phyloP scores from a whole-genome alignment of 2,113 vertebrate species.

The Probosciger aterrimus region DNA sequence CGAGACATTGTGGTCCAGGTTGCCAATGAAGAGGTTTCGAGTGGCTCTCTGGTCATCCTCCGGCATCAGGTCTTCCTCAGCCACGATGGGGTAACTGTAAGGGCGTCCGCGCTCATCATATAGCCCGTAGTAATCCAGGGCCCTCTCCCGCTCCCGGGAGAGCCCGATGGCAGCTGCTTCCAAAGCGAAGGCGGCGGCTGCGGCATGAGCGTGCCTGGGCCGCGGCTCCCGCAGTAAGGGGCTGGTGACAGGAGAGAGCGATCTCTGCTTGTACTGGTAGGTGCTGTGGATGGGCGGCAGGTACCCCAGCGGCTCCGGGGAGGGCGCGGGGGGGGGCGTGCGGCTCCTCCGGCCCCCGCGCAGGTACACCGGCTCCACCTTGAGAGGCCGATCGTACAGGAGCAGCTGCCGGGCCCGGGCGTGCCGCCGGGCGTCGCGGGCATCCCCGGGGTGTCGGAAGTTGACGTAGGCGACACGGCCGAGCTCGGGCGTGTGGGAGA shows the following conservation, averaged over 20 bases:
- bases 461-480: conserved; percentile 95
- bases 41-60: conserved; percentile 97
- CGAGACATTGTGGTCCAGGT: conserved; percentile 90
- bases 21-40: conserved; percentile 95
- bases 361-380: conserved; percentile 92
- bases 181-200: conserved; percentile 74
- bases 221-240: conserved; percentile 82
- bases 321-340: conserved; percentile 75
- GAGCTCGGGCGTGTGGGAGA: conserved; percentile 93
- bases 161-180: conserved; percentile 83
- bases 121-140: conserved; percentile 90
- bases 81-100: conserved; percentile 80
- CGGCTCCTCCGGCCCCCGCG: conserved; percentile 71
- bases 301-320: conserved; percentile 82
- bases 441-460: conserved; percentile 91
- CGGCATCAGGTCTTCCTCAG: conserved; percentile 91
- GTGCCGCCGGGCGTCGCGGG: conserved; percentile 90
- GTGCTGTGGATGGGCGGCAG: conserved; percentile 78
- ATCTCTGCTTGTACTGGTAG: conserved; percentile 88
- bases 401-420: conserved; percentile 87
- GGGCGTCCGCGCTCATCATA: conserved; percentile 90
- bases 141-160: conserved; percentile 83
- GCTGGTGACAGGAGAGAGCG: conserved; percentile 84
- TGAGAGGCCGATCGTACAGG: conserved; percentile 89
- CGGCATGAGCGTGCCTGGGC: conserved; percentile 77